Evolutionary conservation across 2,113 vertebrate species (phyloP), one percentile per base, ranked within the genome.

Genomic region (Nanorana parkeri): DNA sequence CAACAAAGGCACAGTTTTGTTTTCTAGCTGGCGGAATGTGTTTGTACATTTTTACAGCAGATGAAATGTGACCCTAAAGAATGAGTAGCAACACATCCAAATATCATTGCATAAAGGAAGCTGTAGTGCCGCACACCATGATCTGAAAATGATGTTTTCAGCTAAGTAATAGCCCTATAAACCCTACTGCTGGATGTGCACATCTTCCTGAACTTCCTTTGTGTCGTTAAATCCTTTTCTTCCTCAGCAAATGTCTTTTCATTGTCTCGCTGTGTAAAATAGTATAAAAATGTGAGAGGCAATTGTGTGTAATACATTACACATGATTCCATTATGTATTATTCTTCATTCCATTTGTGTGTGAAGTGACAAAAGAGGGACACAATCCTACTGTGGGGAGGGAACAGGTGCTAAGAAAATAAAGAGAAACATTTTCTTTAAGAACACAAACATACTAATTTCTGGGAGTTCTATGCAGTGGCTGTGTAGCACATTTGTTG

Each of bases 91-190:
- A 77, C 74, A 41, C 23, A 64, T 60, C 55, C 55, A 77, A 64
- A 77, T 77, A 64, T 77, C 58, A 61, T 64, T 55, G 3, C 74
- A 77, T 77, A 64, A 77, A 77, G 74, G 58, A 65, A 51, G 41
- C 51, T 26, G 60, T 65, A n/a, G 19, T 56, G 52, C 72, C 20
- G 74, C 16, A 8, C 74, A 51, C 56, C 60, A 77, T 65, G 74
- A 77, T 77, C 60, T 28, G 36, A 77, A 64, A 77, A 77, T 77
- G 74, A 64, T 77, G 74, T 77, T 77, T 77, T 77, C 58, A 52
- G 60, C 74, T 52, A 36, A 77, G 64, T 77, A 77, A 77, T 77
- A 64, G 64, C 60, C 32, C 60, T 41, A 77, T 77, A 77, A 77
- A 77, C 74, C 56, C 32, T 63, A 65, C 74, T n/a, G 60, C 74